phyloP scores from a whole-genome alignment of 2,797 vertebrate species.

The Arrhamphus sclerolepis region DNA sequence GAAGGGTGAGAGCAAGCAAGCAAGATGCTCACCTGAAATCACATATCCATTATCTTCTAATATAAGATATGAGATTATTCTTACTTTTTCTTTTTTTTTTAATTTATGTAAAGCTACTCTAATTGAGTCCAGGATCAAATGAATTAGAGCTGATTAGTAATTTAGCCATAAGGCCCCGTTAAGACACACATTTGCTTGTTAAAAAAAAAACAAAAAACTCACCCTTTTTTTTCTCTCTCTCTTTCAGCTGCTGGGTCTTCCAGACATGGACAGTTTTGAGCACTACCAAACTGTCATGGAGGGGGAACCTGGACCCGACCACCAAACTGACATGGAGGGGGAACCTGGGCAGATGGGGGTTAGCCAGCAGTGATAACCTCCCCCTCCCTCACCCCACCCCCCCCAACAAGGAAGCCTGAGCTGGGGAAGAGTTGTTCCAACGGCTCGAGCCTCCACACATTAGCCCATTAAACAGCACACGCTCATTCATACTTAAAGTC shows the following conservation, averaged over 20 bases:
- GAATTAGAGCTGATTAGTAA: too few relatives aligned
- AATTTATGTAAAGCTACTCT: too few relatives aligned
- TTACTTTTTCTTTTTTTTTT: too few relatives aligned
- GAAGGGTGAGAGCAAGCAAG: too few relatives aligned
- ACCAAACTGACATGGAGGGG: slow-evolving; percentile 95
- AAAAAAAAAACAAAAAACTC: slow-evolving; percentile 3
- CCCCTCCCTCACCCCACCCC: slow-evolving; percentile 11
- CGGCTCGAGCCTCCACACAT: slow-evolving; percentile 42
- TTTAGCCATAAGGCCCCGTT: not conserved
- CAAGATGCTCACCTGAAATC: too few relatives aligned
- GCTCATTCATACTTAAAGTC: slow-evolving; percentile 44
- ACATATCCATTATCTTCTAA: too few relatives aligned
- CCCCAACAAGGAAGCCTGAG: slow-evolving; percentile 35
- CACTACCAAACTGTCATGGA: slow-evolving; percentile 96
- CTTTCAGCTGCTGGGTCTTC: slow-evolving; percentile 92
- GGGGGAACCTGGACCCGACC: slow-evolving; percentile 96
- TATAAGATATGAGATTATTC: too few relatives aligned
- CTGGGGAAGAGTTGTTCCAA: slow-evolving; percentile 37
- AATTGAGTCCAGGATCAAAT: too few relatives aligned
- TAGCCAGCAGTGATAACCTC: slow-evolving; percentile 92
- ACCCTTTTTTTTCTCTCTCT: slow-evolving; percentile 5
- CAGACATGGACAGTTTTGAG: slow-evolving; percentile 94
- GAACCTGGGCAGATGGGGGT: slow-evolving; percentile 98
- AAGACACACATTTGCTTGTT: not conserved
- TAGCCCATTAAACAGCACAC: slow-evolving; percentile 47